Evolutionary conservation across 2,797 vertebrate genomes (phyloP).

Genomic region (Danio kyathit): DNA sequence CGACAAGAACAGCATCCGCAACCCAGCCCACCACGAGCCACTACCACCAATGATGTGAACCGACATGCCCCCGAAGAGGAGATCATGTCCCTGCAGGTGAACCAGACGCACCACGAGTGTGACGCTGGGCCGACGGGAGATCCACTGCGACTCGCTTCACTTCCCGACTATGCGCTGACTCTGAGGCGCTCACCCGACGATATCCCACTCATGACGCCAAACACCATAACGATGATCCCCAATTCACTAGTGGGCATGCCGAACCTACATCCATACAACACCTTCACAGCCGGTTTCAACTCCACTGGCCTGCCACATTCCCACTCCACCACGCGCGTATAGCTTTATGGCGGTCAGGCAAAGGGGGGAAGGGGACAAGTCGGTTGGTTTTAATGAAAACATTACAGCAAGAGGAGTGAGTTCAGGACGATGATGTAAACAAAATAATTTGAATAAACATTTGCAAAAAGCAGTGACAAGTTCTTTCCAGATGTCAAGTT

Average conservation of each 20-base stretch:
- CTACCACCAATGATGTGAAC: constrained; percentile 85
- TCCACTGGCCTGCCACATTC: constrained; percentile 96
- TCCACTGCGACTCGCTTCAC: constrained; percentile 86
- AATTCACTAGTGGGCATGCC: constrained; percentile 98
- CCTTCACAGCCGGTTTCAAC: constrained; percentile 96
- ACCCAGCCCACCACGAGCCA: constrained; percentile 87
- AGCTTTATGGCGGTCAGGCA: constrained; percentile 83
- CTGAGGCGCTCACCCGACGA: constrained; percentile 95
- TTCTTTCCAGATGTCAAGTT: constrained; percentile 82
- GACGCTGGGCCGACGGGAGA: constrained; percentile 82
- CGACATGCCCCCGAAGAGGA: constrained; percentile 92
- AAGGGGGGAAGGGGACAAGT: constrained; percentile 56
- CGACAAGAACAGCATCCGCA: constrained; percentile 91
- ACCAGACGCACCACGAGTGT: constrained; percentile 92
- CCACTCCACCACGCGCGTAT: constrained; percentile 99
- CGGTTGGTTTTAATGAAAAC: constrained; percentile 57
- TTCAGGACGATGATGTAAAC: constrained; percentile 61
- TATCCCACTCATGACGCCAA: constrained; percentile 98
- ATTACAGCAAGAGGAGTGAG: constrained; percentile 46
- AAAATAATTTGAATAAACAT: constrained; percentile 79
- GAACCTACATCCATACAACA: constrained; percentile 97
- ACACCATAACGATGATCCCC: constrained; percentile 99
- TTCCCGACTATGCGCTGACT: constrained; percentile 97
- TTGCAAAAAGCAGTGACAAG: constrained; percentile 76
- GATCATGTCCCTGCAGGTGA: constrained; percentile 95